phyloP scores from a whole-genome alignment of 2,797 vertebrate species.

The Rhinophrynus dorsalis region DNA sequence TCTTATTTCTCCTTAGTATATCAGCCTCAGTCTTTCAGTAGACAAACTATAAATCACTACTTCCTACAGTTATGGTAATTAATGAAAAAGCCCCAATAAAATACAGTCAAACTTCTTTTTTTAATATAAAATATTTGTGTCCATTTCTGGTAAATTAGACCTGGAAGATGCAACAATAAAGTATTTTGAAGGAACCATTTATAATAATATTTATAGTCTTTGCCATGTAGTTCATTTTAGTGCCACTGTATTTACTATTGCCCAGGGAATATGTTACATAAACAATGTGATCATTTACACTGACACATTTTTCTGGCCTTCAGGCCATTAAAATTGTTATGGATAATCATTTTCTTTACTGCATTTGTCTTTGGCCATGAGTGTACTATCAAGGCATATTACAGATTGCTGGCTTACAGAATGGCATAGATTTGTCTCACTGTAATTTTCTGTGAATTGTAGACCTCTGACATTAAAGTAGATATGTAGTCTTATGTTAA shows the following conservation, averaged over 20 bases:
- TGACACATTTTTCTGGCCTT: constrained; percentile 32
- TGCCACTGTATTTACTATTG: constrained; percentile 11
- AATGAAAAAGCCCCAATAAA: constrained; percentile 7
- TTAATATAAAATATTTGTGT: background rate
- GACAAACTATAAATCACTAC: background rate
- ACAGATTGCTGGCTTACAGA: constrained; percentile 26
- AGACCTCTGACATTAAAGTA: constrained; percentile 11
- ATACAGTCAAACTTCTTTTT: background rate
- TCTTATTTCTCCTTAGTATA: too few relatives aligned
- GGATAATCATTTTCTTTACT: constrained; percentile 18
- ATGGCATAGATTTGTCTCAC: constrained; percentile 5
- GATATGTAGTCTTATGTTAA: too few relatives aligned
- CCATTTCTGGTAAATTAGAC: background rate
- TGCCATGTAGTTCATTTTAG: constrained; percentile 6
- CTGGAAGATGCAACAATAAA: background rate
- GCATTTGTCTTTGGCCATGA: constrained; percentile 12
- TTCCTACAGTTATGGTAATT: background rate
- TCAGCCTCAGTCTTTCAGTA: too few relatives aligned
- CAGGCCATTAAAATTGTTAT: constrained; percentile 26
- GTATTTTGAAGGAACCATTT: background rate
- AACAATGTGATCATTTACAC: constrained; percentile 30
- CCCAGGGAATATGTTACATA: background rate
- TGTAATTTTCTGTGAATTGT: constrained; percentile 20
- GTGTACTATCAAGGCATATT: constrained; percentile 5
- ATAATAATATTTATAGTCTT: background rate